These are phyloP conservation scores for Rhodinocichla rosea DNA, from an alignment of 2,113 vertebrate species.

Conservation along the genomic window DNA sequence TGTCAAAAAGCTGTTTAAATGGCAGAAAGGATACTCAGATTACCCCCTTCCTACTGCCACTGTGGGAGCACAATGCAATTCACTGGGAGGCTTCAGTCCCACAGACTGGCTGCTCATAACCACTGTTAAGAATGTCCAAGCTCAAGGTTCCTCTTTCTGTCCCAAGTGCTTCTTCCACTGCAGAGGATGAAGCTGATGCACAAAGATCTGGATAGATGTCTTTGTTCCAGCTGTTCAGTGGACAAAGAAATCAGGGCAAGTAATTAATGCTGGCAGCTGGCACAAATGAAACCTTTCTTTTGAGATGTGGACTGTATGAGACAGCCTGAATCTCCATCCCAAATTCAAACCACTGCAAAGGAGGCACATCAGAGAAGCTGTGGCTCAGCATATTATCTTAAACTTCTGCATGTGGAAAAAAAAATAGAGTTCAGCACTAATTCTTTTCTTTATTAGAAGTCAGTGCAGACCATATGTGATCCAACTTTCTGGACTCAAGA, in stretches of 20 bases:
- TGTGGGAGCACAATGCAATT: neutral
- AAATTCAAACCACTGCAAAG: neutral
- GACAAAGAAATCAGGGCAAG: neutral
- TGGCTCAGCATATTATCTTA: neutral
- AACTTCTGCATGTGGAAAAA: neutral
- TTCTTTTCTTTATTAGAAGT: conserved; percentile 25
- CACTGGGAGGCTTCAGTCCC: neutral
- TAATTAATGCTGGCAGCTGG: neutral
- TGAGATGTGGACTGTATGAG: neutral
- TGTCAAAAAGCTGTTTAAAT: neutral
- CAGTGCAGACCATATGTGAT: conserved; percentile 27
- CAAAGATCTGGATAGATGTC: neutral
- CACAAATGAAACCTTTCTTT: neutral
- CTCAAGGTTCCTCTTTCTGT: neutral
- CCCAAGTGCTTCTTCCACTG: neutral
- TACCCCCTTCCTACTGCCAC: neutral
- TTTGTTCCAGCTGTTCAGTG: neutral
- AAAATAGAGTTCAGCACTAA: neutral
- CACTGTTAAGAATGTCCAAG: neutral
- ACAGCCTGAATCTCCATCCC: neutral
- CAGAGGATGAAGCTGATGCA: neutral
- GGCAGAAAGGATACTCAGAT: neutral
- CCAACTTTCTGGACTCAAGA: conserved; percentile 40
- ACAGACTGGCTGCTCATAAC: neutral
- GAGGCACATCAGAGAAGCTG: neutral